A percentile compares a stretch with the other conserved stretches of the same genome.
phyloP scores from a whole-genome alignment of 2,888 invertebrate species.

The Cyrtodaria siliqua region DNA sequence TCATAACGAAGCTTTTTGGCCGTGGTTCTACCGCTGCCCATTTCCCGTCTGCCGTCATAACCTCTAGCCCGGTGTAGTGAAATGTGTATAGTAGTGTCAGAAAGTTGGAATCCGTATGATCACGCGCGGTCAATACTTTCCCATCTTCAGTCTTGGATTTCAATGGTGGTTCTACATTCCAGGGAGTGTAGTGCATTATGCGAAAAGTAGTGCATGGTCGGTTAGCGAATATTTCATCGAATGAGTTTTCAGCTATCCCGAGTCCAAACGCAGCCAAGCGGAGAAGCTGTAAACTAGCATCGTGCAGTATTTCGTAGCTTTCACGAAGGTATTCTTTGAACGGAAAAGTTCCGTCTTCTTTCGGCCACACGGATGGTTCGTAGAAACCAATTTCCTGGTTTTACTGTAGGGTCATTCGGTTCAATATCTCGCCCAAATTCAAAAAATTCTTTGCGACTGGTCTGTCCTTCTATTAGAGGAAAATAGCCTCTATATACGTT shows the following conservation, averaged over 20 bases:
- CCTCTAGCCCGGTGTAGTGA: constrained; percentile 68
- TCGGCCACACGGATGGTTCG: too few relatives aligned
- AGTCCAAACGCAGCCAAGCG: constrained; percentile 69
- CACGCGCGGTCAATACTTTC: constrained; percentile 67
- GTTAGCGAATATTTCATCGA: constrained; percentile 68
- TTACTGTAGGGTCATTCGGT: constrained; percentile 58
- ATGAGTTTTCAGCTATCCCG: constrained; percentile 69
- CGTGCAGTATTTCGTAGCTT: constrained; percentile 53
- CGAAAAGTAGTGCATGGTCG: constrained; percentile 72
- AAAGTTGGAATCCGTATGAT: too few relatives aligned
- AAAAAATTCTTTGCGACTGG: constrained; percentile 74
- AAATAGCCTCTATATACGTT: constrained; percentile 76
- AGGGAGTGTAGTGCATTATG: constrained; percentile 73
- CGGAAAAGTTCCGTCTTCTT: constrained; percentile 59
- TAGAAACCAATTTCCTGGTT: constrained; percentile 66
- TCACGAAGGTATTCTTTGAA: constrained; percentile 64
- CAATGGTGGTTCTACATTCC: constrained; percentile 61
- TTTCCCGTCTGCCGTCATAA: too few relatives aligned
- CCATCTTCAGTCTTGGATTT: constrained; percentile 68
- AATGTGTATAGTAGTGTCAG: constrained; percentile 72
- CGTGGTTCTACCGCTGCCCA: too few relatives aligned
- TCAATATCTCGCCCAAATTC: too few relatives aligned
- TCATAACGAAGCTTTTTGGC: constrained; percentile 73
- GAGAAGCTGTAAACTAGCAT: too few relatives aligned
- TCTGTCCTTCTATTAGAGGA: constrained; percentile 66